phyloP scores from a whole-genome alignment of 2,797 vertebrate genomes.

The Gymnoscopelus microlampas region DNA sequence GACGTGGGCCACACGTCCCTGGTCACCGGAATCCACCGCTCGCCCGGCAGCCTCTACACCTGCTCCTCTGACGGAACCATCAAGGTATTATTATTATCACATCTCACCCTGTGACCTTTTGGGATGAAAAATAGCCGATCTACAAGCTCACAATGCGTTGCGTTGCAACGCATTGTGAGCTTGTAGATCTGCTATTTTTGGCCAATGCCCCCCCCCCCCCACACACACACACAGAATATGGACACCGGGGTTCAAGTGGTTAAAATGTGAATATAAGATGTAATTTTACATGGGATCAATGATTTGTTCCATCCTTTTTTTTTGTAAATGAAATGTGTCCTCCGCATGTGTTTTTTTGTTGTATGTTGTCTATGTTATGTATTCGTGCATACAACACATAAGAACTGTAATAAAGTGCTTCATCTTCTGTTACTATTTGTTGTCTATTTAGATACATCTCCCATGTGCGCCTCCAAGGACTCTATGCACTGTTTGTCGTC shows the following conservation, averaged over 20 bases:
- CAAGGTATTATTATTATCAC: slow-evolving; percentile 76
- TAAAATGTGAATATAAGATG: no score
- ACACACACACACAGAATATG: no score
- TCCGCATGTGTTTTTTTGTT: no score
- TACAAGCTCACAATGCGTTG: no score
- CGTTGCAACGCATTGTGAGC: no score
- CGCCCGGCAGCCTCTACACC: slow-evolving; percentile 88
- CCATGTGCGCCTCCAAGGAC: slow-evolving; percentile 89
- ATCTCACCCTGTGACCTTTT: not conserved
- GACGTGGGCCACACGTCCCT: slow-evolving; percentile 89
- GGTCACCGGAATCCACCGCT: slow-evolving; percentile 88
- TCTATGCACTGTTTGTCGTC: slow-evolving; percentile 83
- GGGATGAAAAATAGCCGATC: no score
- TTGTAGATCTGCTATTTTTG: no score
- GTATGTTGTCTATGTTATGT: not conserved
- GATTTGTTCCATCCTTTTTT: no score
- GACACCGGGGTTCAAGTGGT: no score
- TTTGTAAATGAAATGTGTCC: no score
- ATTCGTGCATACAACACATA: not conserved
- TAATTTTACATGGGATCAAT: no score
- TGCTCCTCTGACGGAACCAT: slow-evolving; percentile 89
- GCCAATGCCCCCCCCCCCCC: no score
- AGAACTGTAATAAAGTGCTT: not conserved
- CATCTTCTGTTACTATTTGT: slow-evolving; percentile 14
- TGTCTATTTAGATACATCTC: slow-evolving; percentile 83